A percentile compares a stretch with the other conserved stretches of the same genome.
Conservation (phyloP, 2,888 invertebrate species). For the Cantharis rustica region DNA sequence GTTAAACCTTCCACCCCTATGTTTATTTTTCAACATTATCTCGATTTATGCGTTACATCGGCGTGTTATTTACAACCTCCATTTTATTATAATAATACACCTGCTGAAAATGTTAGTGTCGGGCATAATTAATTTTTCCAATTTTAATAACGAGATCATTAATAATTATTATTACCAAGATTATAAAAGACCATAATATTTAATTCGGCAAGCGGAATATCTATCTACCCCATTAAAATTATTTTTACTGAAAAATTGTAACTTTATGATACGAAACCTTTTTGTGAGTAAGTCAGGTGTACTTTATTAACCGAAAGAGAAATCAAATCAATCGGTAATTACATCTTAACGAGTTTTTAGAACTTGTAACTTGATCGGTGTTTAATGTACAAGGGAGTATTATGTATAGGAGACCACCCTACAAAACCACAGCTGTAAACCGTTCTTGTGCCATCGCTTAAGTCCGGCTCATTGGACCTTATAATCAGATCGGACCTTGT, state of each 20-base stretch:
- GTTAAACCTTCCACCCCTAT: conserved; percentile 21
- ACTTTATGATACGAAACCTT: neutral
- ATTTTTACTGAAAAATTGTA: neutral
- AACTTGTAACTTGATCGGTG: conserved; percentile 25
- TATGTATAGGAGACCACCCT: conserved; percentile 35
- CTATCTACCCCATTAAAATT: too few species aligned
- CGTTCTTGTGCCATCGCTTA: conserved; percentile 39
- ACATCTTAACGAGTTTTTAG: conserved; percentile 31
- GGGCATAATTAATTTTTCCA: conserved; percentile 47
- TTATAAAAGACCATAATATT: neutral
- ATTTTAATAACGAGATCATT: neutral
- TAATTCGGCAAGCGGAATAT: too few species aligned
- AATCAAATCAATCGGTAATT: conserved; percentile 22
- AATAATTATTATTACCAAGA: neutral
- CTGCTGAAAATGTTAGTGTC: conserved; percentile 43
- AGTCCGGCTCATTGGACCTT: conserved; percentile 39
- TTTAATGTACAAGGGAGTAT: conserved; percentile 19
- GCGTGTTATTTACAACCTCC: conserved; percentile 42
- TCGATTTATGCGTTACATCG: conserved; percentile 36
- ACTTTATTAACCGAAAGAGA: conserved; percentile 7
- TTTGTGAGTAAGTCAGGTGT: neutral
- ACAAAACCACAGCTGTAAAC: conserved; percentile 38
- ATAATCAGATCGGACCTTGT: conserved; percentile 42
- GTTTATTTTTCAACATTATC: conserved; percentile 38
- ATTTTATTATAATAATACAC: conserved; percentile 46